These are phyloP conservation scores for Agelastica alni DNA, from an alignment of 2,888 invertebrate genomes.

Conservation along the genomic window DNA sequence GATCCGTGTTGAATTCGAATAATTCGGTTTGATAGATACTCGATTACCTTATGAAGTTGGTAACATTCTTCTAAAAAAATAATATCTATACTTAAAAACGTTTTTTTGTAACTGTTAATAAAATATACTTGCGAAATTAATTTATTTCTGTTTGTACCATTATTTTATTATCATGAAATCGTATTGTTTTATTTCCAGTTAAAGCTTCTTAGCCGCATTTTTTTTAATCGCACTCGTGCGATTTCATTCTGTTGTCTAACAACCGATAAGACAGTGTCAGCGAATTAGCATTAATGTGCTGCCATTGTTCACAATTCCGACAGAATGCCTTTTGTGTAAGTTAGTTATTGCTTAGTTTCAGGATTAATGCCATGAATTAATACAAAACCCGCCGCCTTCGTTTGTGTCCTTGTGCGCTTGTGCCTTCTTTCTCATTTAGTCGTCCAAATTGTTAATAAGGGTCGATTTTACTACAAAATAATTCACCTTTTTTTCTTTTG, in stretches of 20 bases:
- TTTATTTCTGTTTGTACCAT: too few relatives aligned
- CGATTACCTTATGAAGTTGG: too few relatives aligned
- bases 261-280: conserved; percentile 32
- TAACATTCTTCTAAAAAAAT: too few relatives aligned
- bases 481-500: too few relatives aligned
- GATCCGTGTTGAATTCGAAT: too few relatives aligned
- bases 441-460: conserved; percentile 25
- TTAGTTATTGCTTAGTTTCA: conserved; percentile 36
- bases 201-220: background rate
- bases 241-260: conserved; percentile 30
- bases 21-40: too few relatives aligned
- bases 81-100: too few relatives aligned
- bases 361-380: conserved; percentile 44
- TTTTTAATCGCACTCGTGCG: conserved; percentile 13
- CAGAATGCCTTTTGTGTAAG: conserved; percentile 39
- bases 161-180: too few relatives aligned
- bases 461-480: too few relatives aligned
- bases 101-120: too few relatives aligned
- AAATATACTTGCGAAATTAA: too few relatives aligned
- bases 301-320: conserved; percentile 39
- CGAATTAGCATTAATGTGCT: conserved; percentile 42
- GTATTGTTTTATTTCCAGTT: too few relatives aligned
- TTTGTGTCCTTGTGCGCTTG: conserved; percentile 27
- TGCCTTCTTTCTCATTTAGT: conserved; percentile 28
- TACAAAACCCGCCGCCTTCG: conserved; percentile 39